Evolutionary conservation across 2,113 vertebrate species (phyloP), one percentile per base, ranked within the genome.

Genomic region (Polypterus senegalus): DNA sequence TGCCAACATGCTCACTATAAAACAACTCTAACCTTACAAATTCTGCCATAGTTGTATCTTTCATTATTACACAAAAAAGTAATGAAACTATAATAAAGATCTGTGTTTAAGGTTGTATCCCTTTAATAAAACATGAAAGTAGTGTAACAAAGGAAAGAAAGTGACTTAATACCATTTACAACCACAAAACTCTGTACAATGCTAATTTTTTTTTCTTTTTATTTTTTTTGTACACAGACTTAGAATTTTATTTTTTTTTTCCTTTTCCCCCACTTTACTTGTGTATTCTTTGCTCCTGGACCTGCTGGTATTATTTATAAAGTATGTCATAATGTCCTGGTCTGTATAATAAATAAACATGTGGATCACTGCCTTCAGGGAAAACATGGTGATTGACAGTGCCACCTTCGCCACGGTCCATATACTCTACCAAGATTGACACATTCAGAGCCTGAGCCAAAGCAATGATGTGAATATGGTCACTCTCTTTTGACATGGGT

Each of bases 381-480:
- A 96, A 94, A 69, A 94, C 69, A 51, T 96, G 93, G 61, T 91
- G 90, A 79, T 96, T 92, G 78, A 93, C 92, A 65, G 89, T 83
- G 53, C 89, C 91, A 2, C 92, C 92, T 71, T 93, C 91, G 0
- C 93, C 91, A 58, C 92, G 83, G 77, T 97, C 93, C 93, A 97
- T 94, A 79, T 97, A 96, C 70, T 97, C 93, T 81, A 94, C 92
- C 74, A 89, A 85, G 75, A 94, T 90, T 73, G 92, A 84, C 66
- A 94, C 86, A 49, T 86, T 76, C 65, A 97, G 82, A 49, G 91
- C 93, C 83, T 96, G 88, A 9, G 92, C 91, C 74, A 97, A 83
- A 4, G 92, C 91, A 65, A 97, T 95, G 86, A 96, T 91, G 85
- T 97, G 93, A 80, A 97, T 97, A 77, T 97, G 93, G 80, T 96